Evolutionary conservation across 2,888 invertebrate species (phyloP).

Genomic region (Limnephilus lunatus): DNA sequence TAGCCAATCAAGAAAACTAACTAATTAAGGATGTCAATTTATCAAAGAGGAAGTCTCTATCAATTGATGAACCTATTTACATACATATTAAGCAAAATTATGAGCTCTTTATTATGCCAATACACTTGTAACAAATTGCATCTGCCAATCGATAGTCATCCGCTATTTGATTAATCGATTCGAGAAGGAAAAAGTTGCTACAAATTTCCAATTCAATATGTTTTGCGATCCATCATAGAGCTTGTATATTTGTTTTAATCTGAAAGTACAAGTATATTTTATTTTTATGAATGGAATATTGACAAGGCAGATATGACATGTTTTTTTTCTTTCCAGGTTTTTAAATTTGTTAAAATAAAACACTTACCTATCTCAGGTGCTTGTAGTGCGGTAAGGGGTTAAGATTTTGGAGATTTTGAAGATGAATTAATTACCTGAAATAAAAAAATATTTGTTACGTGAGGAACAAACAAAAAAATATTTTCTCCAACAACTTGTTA

Average conservation of each 20-base stretch:
- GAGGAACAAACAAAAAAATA: not conserved
- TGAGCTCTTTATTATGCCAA: not conserved
- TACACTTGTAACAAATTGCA: slow-evolving; percentile 35
- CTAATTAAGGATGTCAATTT: not conserved
- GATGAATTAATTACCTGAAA: slow-evolving; percentile 49
- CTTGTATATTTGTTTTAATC: no score
- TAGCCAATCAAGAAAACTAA: not conserved
- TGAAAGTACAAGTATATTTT: not conserved
- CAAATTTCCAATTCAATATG: not conserved
- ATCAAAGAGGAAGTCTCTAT: not conserved
- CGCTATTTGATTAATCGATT: slow-evolving; percentile 23
- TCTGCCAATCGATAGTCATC: slow-evolving; percentile 28
- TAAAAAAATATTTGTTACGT: slow-evolving; percentile 42
- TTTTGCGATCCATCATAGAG: slow-evolving; percentile 5
- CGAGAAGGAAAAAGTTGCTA: not conserved
- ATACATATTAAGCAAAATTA: slow-evolving; percentile 28
- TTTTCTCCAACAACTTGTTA: not conserved
- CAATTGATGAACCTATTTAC: slow-evolving; percentile 11
- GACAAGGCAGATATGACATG: not conserved
- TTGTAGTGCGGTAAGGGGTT: not conserved
- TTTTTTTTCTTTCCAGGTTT: not conserved
- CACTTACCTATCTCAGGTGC: not conserved
- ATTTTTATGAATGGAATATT: not conserved
- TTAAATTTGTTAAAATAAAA: not conserved
- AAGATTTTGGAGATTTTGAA: slow-evolving; percentile 19